Conservation (phyloP, 2,797 vertebrate genomes). For the Cyclura pinguis region DNA sequence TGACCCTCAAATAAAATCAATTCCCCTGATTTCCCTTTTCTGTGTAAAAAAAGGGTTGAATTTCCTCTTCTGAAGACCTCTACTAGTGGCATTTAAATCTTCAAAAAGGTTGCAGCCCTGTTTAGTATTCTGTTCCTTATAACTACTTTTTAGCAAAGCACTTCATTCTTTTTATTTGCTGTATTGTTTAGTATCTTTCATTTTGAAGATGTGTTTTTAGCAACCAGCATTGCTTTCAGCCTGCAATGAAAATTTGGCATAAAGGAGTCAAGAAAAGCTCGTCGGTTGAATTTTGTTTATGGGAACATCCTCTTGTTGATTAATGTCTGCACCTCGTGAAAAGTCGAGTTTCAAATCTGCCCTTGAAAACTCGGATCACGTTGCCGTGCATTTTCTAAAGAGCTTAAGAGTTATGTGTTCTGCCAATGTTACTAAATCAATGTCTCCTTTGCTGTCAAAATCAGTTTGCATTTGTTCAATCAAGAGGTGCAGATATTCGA, state of each 20-base stretch:
- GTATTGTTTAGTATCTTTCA: not conserved
- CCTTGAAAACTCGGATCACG: conserved; percentile 46
- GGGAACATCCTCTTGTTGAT: conserved; percentile 61
- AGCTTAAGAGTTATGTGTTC: conserved; percentile 49
- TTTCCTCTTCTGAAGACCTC: too few species aligned
- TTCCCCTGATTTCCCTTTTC: too few species aligned
- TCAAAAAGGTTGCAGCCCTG: too few species aligned
- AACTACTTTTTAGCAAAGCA: conserved; percentile 50
- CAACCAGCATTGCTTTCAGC: conserved; percentile 34
- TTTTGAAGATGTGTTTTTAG: conserved; percentile 46
- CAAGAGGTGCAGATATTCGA: conserved; percentile 30
- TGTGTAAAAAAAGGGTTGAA: too few species aligned
- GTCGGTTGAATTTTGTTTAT: conserved; percentile 51
- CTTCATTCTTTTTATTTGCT: conserved; percentile 17
- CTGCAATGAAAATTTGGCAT: conserved; percentile 32
- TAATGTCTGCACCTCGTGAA: conserved; percentile 59
- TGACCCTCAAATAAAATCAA: too few species aligned
- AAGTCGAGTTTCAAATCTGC: conserved; percentile 62
- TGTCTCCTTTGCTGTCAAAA: conserved; percentile 54
- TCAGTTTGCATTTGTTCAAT: conserved; percentile 54
- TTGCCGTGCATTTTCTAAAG: conserved; percentile 43
- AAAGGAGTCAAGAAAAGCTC: conserved; percentile 42
- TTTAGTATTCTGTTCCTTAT: conserved; percentile 31
- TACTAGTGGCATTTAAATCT: too few species aligned
- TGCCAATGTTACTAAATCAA: conserved; percentile 33